Evolutionary conservation across 1,140 invertebrate genomes (phyloP).

Genomic region (Arion vulgaris): DNA sequence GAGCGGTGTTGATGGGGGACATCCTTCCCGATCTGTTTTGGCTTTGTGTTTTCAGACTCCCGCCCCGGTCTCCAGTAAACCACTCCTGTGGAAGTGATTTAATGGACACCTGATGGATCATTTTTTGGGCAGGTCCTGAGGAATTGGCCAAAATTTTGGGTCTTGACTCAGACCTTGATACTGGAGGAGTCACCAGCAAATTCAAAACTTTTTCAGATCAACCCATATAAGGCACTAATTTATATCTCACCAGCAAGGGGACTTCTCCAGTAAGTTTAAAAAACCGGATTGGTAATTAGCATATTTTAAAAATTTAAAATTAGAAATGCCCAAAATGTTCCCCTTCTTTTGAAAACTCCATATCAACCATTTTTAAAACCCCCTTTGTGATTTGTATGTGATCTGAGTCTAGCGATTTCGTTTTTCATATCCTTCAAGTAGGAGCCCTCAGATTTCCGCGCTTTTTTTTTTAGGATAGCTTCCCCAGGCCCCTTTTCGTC

Average conservation of each 20-base stretch:
- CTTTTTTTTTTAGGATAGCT: no score
- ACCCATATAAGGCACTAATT: constrained; percentile 96
- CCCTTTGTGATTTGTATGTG: no score
- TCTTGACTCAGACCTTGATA: constrained; percentile 87
- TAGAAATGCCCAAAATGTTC: no score
- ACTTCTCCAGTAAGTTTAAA: constrained; percentile 99
- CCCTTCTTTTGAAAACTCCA: no score
- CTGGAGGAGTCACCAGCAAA: constrained; percentile 90
- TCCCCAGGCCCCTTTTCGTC: no score
- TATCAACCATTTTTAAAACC: no score
- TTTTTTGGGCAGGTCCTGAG: constrained; percentile 93
- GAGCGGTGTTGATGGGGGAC: no score
- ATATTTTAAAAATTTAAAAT: no score
- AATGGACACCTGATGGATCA: constrained; percentile 99
- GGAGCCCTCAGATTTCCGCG: no score
- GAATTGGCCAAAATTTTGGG: constrained; percentile 97
- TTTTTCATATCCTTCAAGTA: no score
- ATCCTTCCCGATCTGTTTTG: no score
- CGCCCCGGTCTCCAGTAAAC: constrained; percentile 99
- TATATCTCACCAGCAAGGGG: constrained; percentile 95
- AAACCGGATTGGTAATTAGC: constrained; percentile 80
- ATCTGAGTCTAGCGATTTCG: no score
- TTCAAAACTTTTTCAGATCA: constrained; percentile 94
- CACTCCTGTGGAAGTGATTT: constrained; percentile 99
- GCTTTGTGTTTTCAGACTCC: constrained; percentile 89